Percentiles rank a stretch among this genome's conserved stretches.
Conservation (phyloP, 2,113 vertebrate species). For the Xiphophorus couchianus region DNA sequence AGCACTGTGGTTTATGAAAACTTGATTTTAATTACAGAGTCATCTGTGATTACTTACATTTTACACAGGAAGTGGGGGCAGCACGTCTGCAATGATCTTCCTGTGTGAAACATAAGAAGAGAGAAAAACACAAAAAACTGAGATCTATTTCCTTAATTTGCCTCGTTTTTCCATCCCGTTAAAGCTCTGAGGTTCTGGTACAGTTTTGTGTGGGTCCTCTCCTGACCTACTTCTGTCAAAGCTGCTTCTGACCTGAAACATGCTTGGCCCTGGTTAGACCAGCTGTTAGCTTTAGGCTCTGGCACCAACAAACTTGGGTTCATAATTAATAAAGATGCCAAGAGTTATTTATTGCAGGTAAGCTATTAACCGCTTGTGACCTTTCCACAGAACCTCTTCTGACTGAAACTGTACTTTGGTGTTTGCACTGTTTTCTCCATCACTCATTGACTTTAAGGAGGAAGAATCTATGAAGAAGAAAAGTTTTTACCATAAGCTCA, state of each 20-base stretch:
- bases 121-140: background rate
- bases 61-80: background rate
- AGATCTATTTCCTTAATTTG: background rate
- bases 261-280: background rate
- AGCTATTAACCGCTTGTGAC: background rate
- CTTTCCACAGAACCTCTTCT: background rate
- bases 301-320: background rate
- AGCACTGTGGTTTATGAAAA: background rate
- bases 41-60: background rate
- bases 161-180: background rate
- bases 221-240: too few species aligned
- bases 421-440: constrained; percentile 41
- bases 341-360: background rate
- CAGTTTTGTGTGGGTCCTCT: too few species aligned
- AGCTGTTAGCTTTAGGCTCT: background rate
- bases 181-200: background rate
- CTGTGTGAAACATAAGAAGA: background rate
- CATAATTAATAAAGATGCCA: background rate
- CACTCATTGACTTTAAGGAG: background rate
- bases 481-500: background rate
- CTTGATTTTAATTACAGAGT: background rate
- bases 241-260: background rate
- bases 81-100: background rate
- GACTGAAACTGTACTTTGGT: constrained; percentile 4
- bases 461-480: background rate